These are phyloP conservation scores for Drosophila lacertosa DNA, from an alignment of 1,140 invertebrate genomes.

Conservation along the genomic window DNA sequence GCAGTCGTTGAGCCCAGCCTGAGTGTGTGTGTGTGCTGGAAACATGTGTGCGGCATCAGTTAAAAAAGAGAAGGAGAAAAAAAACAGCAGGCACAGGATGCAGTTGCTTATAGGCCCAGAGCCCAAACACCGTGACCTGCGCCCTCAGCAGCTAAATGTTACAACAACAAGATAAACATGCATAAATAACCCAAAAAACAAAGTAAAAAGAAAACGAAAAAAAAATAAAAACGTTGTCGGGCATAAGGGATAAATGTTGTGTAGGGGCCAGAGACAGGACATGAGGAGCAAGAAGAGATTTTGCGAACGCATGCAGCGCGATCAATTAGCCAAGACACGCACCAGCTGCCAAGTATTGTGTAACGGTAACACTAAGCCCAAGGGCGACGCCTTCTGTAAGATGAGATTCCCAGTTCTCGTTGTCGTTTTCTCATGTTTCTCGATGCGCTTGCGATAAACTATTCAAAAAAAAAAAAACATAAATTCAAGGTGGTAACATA, in stretches of 20 bases:
- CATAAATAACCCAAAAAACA: slow-evolving; percentile 30
- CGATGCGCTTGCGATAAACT: slow-evolving; percentile 20
- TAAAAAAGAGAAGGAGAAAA: slow-evolving; percentile 24
- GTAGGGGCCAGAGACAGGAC: not conserved
- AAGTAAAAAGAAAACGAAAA: not conserved
- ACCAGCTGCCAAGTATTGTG: slow-evolving; percentile 45
- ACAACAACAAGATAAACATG: slow-evolving; percentile 43
- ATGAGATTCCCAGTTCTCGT: slow-evolving; percentile 6
- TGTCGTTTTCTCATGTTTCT: not conserved
- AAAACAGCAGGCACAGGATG: slow-evolving; percentile 59
- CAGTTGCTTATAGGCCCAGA: slow-evolving; percentile 19
- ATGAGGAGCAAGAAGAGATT: slow-evolving; percentile 14
- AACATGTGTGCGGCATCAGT: slow-evolving; percentile 71
- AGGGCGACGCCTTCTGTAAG: slow-evolving; percentile 41
- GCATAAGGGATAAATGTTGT: slow-evolving; percentile 9
- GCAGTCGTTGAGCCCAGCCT: slow-evolving; percentile 15
- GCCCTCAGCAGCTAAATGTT: slow-evolving; percentile 43
- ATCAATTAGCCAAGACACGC: slow-evolving; percentile 50
- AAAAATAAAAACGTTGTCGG: slow-evolving; percentile 13
- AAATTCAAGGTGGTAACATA: slow-evolving; percentile 7
- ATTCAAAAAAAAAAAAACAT: slow-evolving; percentile 49
- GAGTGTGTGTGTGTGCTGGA: slow-evolving; percentile 14
- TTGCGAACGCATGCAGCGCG: slow-evolving; percentile 33
- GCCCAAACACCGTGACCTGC: slow-evolving; percentile 36
- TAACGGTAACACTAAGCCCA: slow-evolving; percentile 47